Conservation (phyloP, 2,113 vertebrate genomes). For the Talpa occidentalis region DNA sequence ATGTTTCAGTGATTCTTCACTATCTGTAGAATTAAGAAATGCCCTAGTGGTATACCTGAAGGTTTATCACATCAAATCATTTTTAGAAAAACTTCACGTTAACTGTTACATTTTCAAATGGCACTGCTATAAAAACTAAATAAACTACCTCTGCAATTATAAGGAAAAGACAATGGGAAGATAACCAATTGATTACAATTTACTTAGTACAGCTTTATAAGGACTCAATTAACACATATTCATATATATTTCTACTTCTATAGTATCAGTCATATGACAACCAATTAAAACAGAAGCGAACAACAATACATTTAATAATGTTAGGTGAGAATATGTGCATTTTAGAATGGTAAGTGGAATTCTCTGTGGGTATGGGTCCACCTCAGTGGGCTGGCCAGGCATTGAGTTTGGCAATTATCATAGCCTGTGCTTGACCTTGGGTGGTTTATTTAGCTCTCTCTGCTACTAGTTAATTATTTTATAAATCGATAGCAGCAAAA, state of each 20-base stretch:
- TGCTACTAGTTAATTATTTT: slow-evolving; percentile 59
- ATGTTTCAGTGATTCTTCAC: background rate
- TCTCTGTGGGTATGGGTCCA: background rate
- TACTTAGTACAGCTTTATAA: slow-evolving; percentile 35
- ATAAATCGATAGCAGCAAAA: slow-evolving; percentile 25
- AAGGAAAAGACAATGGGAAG: slow-evolving; percentile 39
- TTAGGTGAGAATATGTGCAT: background rate
- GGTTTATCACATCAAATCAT: slow-evolving; percentile 47
- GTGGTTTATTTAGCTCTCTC: slow-evolving; percentile 29
- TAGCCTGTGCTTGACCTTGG: background rate
- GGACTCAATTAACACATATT: background rate
- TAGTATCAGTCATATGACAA: background rate
- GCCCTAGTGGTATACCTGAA: background rate
- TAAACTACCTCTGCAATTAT: slow-evolving; percentile 1
- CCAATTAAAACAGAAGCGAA: background rate
- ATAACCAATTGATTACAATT: slow-evolving; percentile 27
- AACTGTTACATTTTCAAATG: slow-evolving; percentile 36
- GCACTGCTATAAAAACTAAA: slow-evolving; percentile 12
- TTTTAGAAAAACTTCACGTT: slow-evolving; percentile 48
- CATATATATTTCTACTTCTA: background rate
- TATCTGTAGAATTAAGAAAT: slow-evolving; percentile 51
- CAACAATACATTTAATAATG: background rate
- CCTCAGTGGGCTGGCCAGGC: background rate
- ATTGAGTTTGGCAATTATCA: background rate
- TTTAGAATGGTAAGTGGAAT: background rate